Percentiles rank a stretch among this genome's conserved stretches.
Evolutionary conservation across 2,888 invertebrate species (phyloP).

Genomic region (Mythimna loreyi): DNA sequence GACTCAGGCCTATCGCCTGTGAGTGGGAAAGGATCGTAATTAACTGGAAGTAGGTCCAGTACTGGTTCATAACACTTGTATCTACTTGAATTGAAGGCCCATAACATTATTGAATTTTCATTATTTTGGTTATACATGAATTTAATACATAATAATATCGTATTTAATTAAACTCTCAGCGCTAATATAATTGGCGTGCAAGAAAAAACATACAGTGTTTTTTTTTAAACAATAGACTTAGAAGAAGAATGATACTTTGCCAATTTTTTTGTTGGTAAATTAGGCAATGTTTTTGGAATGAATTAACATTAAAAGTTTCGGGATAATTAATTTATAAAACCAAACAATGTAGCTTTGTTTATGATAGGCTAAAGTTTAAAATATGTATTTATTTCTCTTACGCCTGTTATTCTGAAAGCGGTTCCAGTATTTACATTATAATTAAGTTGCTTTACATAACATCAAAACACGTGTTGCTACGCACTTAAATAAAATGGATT

Average conservation of each 20-base stretch:
- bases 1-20: too few species aligned
- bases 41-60: too few species aligned
- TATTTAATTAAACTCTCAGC: conserved; percentile 4
- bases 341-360: conserved; percentile 1
- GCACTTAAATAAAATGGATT: conserved; percentile 7
- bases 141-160: too few species aligned
- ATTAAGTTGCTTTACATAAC: conserved; percentile 11
- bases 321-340: conserved; percentile 10
- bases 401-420: not conserved
- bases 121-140: too few species aligned
- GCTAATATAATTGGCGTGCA: not conserved
- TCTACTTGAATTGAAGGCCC: conserved; percentile 1
- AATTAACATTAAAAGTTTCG: not conserved
- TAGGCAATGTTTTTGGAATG: not conserved
- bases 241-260: not conserved
- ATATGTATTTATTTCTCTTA: not conserved
- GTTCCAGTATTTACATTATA: conserved; percentile 6
- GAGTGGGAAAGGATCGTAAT: too few species aligned
- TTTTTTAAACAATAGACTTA: too few species aligned
- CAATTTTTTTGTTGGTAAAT: not conserved
- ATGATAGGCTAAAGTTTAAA: not conserved
- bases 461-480: not conserved
- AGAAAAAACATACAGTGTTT: not conserved
- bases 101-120: too few species aligned
- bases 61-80: too few species aligned